Evolutionary conservation across 2,888 invertebrate species (phyloP).

Genomic region (Tiliacea citrago): DNA sequence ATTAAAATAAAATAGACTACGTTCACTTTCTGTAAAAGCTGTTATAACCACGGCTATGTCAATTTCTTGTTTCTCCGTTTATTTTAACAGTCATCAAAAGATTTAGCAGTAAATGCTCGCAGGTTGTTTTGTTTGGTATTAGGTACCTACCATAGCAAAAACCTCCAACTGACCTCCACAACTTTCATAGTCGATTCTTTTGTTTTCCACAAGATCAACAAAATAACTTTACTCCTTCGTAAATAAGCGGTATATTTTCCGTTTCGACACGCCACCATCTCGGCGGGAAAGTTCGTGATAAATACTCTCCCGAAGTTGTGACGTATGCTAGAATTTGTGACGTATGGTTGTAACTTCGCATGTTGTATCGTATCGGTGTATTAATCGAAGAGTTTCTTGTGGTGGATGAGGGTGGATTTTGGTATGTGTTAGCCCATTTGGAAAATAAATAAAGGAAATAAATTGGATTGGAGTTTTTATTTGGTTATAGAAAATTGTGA

Average conservation of each 20-base stretch:
- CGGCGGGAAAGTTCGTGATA: constrained; percentile 45
- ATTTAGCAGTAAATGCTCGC: too few relatives aligned
- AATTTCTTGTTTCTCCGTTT: too few relatives aligned
- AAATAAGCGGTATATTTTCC: constrained; percentile 41
- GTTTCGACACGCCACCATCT: constrained; percentile 53
- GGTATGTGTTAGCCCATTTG: not conserved
- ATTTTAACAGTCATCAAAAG: too few relatives aligned
- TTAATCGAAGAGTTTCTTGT: constrained; percentile 25
- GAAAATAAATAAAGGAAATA: too few relatives aligned
- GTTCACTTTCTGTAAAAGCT: too few relatives aligned
- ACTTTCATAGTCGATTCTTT: constrained; percentile 6
- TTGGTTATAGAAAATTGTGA: not conserved
- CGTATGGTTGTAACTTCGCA: constrained; percentile 41
- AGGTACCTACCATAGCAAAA: not conserved
- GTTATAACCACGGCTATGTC: too few relatives aligned
- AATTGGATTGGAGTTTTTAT: too few relatives aligned
- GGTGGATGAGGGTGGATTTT: not conserved
- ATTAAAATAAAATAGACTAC: too few relatives aligned
- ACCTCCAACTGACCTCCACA: constrained; percentile 9
- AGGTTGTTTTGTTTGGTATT: not conserved
- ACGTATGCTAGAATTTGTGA: constrained; percentile 42
- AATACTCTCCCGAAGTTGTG: constrained; percentile 46
- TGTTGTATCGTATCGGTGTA: constrained; percentile 31
- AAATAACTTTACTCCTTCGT: constrained; percentile 35
- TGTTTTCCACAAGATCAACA: constrained; percentile 36